phyloP scores from a whole-genome alignment of 92 coral and sea anemone species.

The Chrysogorgia sp. region DNA sequence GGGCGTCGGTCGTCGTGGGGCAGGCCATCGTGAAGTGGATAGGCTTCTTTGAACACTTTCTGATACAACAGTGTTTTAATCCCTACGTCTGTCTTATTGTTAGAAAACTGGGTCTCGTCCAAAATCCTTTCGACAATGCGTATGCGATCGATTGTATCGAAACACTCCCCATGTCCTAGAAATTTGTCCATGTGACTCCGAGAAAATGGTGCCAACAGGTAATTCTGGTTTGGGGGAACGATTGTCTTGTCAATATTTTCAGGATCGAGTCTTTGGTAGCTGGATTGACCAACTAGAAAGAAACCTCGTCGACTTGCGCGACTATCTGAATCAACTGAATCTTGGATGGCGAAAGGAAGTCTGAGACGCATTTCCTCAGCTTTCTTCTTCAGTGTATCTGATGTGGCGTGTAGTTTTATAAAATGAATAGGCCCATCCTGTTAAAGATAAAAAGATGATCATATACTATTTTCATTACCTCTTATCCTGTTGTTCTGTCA shows the following conservation, averaged over 20 bases:
- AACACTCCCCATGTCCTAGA: neutral
- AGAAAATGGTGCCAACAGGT: slow-evolving; percentile 9
- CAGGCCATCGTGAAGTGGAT: slow-evolving; percentile 81
- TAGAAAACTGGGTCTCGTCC: slow-evolving; percentile 12
- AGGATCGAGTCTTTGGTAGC: neutral
- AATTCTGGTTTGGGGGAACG: neutral
- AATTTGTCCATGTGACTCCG: neutral
- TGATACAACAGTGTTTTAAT: slow-evolving; percentile 2
- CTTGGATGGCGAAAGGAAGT: slow-evolving; percentile 53
- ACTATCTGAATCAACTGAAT: neutral
- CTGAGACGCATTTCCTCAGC: slow-evolving; percentile 75
- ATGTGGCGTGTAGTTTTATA: slow-evolving; percentile 82
- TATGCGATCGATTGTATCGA: slow-evolving; percentile 11
- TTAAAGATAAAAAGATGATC: neutral
- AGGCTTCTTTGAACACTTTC: slow-evolving; percentile 56
- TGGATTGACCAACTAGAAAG: neutral
- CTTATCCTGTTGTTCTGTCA: neutral
- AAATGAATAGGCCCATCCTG: slow-evolving; percentile 27
- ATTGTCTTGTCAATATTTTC: neutral
- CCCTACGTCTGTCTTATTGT: neutral
- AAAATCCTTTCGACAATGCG: slow-evolving; percentile 13
- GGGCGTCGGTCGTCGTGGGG: slow-evolving; percentile 57
- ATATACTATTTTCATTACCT: neutral
- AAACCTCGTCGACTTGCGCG: neutral
- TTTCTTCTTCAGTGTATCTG: slow-evolving; percentile 57